Evolutionary conservation across 2,113 vertebrate species (phyloP), one percentile per base, ranked within the genome.

Genomic region (Malurus elegans): DNA sequence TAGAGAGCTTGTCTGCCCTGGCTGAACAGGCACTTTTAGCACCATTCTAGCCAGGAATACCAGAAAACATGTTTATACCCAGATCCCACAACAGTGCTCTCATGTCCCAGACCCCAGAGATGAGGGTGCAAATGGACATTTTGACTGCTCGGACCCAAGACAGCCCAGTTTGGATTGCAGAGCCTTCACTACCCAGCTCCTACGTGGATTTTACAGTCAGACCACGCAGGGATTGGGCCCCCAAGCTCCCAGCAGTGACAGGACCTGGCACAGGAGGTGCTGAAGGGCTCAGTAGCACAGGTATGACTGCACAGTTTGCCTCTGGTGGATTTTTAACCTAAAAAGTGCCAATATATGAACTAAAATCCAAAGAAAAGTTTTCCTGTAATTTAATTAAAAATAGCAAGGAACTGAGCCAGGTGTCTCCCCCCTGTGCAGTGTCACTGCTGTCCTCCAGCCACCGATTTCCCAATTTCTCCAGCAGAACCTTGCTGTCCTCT

Each of bases 201-300:
- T 21, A 1, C 0, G 1, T 8, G 47, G 40, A 15, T 79, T 92
- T 72, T 29, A 20, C n/a, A 9, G 34, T 8, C 16, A 56, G 44
- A 56, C 0, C 0, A 5, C 34, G 17, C 23, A 8, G 4, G 0
- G 36, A 14, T 7, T 6, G 26, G 15, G 72, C 61, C 23, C 23
- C 58, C 58, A 38, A 48, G 12, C 44, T 91, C 28, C 34, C 53
- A 36, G 13, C 31, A 21, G 10, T 0, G 4, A 21, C 64, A 86
- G 53, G 15, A 66, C 16, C 4, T 17, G 24, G 47, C 38, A 36
- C 3, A 2, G 34, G 8, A 44, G 5, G 23, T 3, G 28, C 51
- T 45, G 54, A 45, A 67, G 61, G 6, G 2, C 44, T 79, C 74
- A 50, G 32, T 10, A 42, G 47, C 76, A 31, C 17, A 40, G 40